Base-by-base conservation (phyloP, 1,140 invertebrate genomes). In the Cyclina sinensis region DNA sequence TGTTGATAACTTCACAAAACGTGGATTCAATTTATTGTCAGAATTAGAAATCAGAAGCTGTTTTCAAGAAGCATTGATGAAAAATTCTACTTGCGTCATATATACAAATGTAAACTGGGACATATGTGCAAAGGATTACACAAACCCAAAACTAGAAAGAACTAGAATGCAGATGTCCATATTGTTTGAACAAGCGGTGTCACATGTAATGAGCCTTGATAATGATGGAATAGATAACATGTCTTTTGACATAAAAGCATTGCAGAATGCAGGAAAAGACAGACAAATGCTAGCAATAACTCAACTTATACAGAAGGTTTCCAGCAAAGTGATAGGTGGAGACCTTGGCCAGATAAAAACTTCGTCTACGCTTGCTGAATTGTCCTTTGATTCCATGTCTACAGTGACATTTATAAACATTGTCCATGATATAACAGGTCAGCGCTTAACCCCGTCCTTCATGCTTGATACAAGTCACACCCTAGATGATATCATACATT, bases 21-120 rank as follows among this genome's bases (percentile, higher is more conserved):
- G 51, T 37, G 88, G 88, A 9, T 73, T 80, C 24, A 59, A 86
- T 46, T 59, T 80, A n/a, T 16, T 89, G 32, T 54, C 30, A 27
- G 65, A 39, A 11, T 11, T 54, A 39, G 74, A 86, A 68, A 80
- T 89, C 14, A 24, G 62, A 57, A 70, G 65, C 21, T 89, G 88
- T 51, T 89, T 89, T 27, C 43, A 76, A 30, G 30, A 89, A 5
- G 88, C 46, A n/a, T 27, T 89, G 4, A 46, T 89, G 39, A 30
- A 37, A 30, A 83, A 89, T 43, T n/a, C 27, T 32, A 51, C 76
- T 9, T 18, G 39, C 39, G 30, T 57, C 9, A 37, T 87, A 1
- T 87, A 70, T 27, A n/a, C 74, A 14, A 37, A 80, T 30, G n/a
- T 89, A 12, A 68, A 83, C 37, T 89, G 87, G 87, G 78, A 88